Evolutionary conservation across 92 coral and sea anemone species (phyloP).

Genomic region (Zoanthus sociatus): DNA sequence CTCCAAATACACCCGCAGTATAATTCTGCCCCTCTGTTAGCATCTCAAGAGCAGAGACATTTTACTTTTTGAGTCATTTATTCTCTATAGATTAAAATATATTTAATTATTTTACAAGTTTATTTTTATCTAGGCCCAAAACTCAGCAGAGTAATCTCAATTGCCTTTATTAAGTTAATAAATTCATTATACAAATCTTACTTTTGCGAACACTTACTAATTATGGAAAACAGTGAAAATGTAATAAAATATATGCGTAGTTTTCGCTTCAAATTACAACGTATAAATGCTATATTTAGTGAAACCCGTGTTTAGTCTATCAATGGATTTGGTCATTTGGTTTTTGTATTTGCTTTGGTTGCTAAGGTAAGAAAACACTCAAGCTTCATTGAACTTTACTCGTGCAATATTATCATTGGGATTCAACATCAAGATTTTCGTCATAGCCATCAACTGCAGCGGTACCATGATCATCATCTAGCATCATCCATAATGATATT

Average conservation of each 20-base stretch:
- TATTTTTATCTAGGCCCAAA: too few species aligned
- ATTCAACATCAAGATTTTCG: neutral
- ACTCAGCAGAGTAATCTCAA: neutral
- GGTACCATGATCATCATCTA: neutral
- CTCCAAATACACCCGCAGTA: too few species aligned
- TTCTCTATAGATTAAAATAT: too few species aligned
- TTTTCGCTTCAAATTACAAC: constrained; percentile 35
- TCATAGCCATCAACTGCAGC: too few species aligned
- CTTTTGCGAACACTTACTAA: constrained; percentile 1
- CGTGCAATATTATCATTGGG: neutral
- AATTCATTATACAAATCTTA: constrained; percentile 37
- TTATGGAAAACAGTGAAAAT: constrained; percentile 25
- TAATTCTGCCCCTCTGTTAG: too few species aligned
- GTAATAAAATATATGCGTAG: constrained; percentile 17
- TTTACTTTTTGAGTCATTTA: too few species aligned
- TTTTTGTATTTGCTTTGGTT: neutral
- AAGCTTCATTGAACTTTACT: neutral
- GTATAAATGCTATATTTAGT: neutral
- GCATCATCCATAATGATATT: neutral
- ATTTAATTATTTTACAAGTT: too few species aligned
- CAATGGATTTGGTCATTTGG: neutral
- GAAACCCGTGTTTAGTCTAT: neutral
- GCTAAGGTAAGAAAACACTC: neutral
- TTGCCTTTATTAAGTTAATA: constrained; percentile 34
- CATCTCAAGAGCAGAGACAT: too few species aligned